Conservation (phyloP, 2,797 vertebrate species). For the Knipowitschia caucasica region DNA sequence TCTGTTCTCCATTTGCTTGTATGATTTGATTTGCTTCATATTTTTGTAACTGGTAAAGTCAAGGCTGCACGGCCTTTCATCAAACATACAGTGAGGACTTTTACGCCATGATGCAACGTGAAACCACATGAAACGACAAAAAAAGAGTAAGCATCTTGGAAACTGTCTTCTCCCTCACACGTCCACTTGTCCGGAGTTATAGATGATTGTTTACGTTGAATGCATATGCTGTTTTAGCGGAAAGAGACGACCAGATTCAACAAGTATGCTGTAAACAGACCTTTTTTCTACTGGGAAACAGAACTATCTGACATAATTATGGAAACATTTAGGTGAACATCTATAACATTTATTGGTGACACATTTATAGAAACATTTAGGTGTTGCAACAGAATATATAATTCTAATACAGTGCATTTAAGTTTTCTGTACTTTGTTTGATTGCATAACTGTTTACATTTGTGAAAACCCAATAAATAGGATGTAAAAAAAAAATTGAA, state of each 20-base stretch:
- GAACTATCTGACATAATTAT: not conserved
- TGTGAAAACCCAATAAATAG: too few relatives aligned
- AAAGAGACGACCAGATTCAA: not conserved
- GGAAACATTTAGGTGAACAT: constrained; percentile 1
- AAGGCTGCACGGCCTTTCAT: constrained; percentile 7
- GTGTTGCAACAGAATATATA: too few relatives aligned
- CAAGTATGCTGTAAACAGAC: not conserved
- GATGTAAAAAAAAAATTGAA: too few relatives aligned
- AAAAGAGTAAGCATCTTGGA: not conserved
- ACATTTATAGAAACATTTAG: not conserved
- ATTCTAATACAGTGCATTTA: too few relatives aligned
- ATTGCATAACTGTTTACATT: too few relatives aligned
- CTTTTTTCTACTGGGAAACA: not conserved
- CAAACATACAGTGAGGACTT: constrained; percentile 9
- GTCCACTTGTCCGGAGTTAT: not conserved
- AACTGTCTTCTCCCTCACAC: not conserved
- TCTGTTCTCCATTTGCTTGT: constrained; percentile 22
- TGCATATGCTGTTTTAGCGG: not conserved
- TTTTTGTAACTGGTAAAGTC: constrained; percentile 1
- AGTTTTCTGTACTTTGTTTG: not conserved
- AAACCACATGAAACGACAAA: constrained; percentile 3
- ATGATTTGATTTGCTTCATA: constrained; percentile 11
- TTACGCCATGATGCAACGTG: not conserved
- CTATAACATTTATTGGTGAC: too few relatives aligned
- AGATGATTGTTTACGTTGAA: not conserved